Evolutionary conservation across 1,140 invertebrate genomes (phyloP), one percentile per base, ranked within the genome.

Genomic region (Anastrepha ludens): DNA sequence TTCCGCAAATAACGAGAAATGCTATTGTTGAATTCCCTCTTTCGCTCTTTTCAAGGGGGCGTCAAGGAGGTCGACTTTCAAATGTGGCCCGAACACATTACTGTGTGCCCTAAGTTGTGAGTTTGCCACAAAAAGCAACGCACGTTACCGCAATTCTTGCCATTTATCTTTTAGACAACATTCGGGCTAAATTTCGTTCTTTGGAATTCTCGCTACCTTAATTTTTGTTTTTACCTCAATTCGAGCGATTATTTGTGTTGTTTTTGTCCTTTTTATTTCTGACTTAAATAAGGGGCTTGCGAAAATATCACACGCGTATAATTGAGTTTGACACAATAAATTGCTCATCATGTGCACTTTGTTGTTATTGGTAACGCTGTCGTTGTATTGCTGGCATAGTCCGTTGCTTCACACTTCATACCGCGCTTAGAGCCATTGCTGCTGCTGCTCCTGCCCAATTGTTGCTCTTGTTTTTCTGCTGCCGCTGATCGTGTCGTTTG

Each of bases 281-380:
- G 47, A 20, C 20, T 17, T 13, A 29, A 55, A 64, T 87, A 67
- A 62, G 74, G 50, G 55, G 70, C 60, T 74, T 85, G 60, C 58
- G 78, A 60, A 65, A 87, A 87, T 87, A 87, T 87, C 87, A 87
- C 87, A 87, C 87, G 87, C 55, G 91, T 92, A 92, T 92, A 92
- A 92, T 92, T 92, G 91, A 92, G 91, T 92, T 92, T 92, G 91
- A 92, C 91, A 92, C 91, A 92, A 92, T 92, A 92, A 92, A 92
- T 92, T 92, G 91, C 91, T 92, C 91, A 92, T 91, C 91, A 89
- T 90, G 86, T 88, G 64, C 55, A 87, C 67, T 87, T 59, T 89
- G 59, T 64, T 81, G 88, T 78, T 87, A 59, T 88, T 86, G 62
- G 59, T 64, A 58, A 58, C 47, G 87, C 58, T 13, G 81, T 85